Base-by-base conservation (phyloP, 2,888 invertebrate species). In the Dryomyza anilis region DNA sequence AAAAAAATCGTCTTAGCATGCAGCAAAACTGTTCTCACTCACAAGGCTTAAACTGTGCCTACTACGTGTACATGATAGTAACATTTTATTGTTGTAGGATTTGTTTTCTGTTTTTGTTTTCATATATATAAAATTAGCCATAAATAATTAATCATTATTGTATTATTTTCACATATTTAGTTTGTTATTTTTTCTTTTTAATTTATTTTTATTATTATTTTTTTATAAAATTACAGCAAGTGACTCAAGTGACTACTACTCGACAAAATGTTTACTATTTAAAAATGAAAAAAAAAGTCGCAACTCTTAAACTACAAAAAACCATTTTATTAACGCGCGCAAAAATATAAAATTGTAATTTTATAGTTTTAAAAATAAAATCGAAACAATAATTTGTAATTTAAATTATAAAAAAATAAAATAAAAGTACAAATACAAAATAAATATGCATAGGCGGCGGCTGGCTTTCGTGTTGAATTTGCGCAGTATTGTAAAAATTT, bases 401-500 rank as follows among this genome's bases (percentile, higher is more conserved):
- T 58, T 58, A 58, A 39, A 43, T 27, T 25, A 45, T 43, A 39
- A 57, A 43, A 57, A 27, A 25, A 25, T 27, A 16, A 58, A 33
- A n/a, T 59, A 21, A 48, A 59, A 33, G 29, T 57, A 36, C 10
- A 59, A 59, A 48, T 55, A 55, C 46, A 45, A 59, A 46, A 59
- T 30, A 48, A 59, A 53, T 61, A 39, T 61, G 39, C 53, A 61
- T 43, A 52, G 43, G 25, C 39, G n/a, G n/a, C n/a, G n/a, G n/a
- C n/a, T n/a, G n/a, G n/a, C n/a, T n/a, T n/a, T n/a, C n/a, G n/a
- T n/a, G n/a, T n/a, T n/a, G 43, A 61, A 61, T 39, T 55, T 23
- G n/a, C 14, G n/a, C n/a, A n/a, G n/a, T n/a, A n/a, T 45, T 19
- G 14, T 33, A 39, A 16, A 23, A 25, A 67, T 74, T 77, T 77